Evolutionary conservation across 2,888 invertebrate genomes (phyloP), one percentile per base, ranked within the genome.

Genomic region (Chydorus sphaericus): DNA sequence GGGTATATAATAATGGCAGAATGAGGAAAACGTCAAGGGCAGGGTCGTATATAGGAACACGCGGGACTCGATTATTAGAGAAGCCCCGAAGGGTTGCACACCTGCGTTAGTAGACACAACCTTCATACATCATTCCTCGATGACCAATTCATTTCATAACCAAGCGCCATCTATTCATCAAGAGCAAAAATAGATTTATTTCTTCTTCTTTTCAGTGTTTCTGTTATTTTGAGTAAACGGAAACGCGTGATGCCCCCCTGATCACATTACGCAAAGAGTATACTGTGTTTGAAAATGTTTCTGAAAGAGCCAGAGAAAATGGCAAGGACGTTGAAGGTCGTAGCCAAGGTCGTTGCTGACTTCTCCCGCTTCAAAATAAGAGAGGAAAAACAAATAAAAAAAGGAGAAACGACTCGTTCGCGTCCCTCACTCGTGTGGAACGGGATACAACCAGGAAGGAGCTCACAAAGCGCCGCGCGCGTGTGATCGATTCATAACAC

Each of bases 311-410:
- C n/a, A 44, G 44, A n/a, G 44, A 44, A 44, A 44, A 23, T 18
- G 20, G 23, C 44, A 44, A 44, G 44, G 44, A 44, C 44, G 44
- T 26, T 26, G 44, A 44, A 44, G 44, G 44, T 44, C 44, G 44
- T 44, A 23, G 44, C 28, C 44, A 44, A 44, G 44, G 44, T 44
- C 44, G 44, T 16, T 44, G 14, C 44, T 26, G 26, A 28, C 14
- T 20, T 28, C 23, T 5, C 44, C 23, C 44, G 3, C 7, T 26
- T 20, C 18, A n/a, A n/a, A n/a, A n/a, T n/a, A n/a, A n/a, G 8
- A 33, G 14, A 8, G 14, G 8, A 14, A 33, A 33, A 14, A 8
- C 8, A 33, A 33, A 33, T 33, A 33, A 33, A 33, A 33, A 33
- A 33, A 8, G 33, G 14, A 33, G 33, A 33, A 33, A 33, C 8